These are phyloP conservation scores for Heliconius hermathena DNA, from an alignment of 1,140 invertebrate species.

Conservation along the genomic window DNA sequence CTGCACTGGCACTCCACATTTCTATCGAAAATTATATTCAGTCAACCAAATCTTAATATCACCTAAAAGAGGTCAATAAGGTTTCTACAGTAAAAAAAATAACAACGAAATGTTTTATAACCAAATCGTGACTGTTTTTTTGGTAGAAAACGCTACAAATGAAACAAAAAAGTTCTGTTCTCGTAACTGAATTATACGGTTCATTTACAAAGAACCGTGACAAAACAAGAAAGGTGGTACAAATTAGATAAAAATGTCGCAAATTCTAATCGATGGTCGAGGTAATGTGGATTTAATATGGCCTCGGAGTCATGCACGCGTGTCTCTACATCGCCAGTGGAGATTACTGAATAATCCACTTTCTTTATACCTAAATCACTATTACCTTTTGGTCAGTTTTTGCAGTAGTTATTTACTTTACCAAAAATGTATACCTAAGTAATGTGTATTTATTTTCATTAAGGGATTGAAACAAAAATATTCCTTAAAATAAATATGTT, in stretches of 20 bases:
- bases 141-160: neutral
- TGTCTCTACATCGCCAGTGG: slow-evolving; percentile 58
- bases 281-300: slow-evolving; percentile 72
- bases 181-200: slow-evolving; percentile 5
- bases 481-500: no score
- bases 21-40: neutral
- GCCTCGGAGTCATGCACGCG: slow-evolving; percentile 55
- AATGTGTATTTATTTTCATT: no score
- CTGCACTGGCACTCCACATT: no score
- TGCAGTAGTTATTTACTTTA: no score
- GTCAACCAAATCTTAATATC: neutral
- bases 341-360: slow-evolving; percentile 69
- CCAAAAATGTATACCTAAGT: no score
- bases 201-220: slow-evolving; percentile 8
- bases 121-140: neutral
- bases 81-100: neutral
- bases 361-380: slow-evolving; percentile 60
- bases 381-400: slow-evolving; percentile 16
- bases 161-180: neutral
- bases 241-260: slow-evolving; percentile 36
- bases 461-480: no score
- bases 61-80: neutral
- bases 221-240: slow-evolving; percentile 24
- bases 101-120: neutral
- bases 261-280: slow-evolving; percentile 58